phyloP scores from a whole-genome alignment of 2,888 invertebrate species.

The Lasioglossum morio region DNA sequence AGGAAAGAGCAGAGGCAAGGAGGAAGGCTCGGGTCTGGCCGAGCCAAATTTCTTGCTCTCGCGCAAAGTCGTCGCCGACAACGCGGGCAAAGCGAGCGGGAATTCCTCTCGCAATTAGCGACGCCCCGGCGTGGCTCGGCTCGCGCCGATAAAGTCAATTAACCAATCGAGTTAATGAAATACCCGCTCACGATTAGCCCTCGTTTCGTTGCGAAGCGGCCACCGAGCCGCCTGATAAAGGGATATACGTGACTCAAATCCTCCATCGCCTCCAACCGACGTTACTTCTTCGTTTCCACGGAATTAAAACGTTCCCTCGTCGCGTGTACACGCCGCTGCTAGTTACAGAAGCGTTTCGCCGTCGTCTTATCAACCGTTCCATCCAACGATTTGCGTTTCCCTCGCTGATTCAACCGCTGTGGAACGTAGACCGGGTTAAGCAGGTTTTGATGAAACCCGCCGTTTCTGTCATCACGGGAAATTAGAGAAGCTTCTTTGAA shows the following conservation, averaged over 20 bases:
- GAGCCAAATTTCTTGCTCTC: constrained; percentile 67
- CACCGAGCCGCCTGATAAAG: constrained; percentile 33
- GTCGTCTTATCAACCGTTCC: constrained; percentile 29
- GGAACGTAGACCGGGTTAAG: background rate
- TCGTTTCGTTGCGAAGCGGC: constrained; percentile 48
- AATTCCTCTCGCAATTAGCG: constrained; percentile 70
- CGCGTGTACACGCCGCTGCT: constrained; percentile 14
- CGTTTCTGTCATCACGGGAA: background rate
- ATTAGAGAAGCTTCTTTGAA: background rate
- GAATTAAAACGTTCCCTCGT: constrained; percentile 40
- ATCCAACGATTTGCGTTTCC: constrained; percentile 8
- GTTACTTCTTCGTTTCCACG: constrained; percentile 40
- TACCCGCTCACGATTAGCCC: constrained; percentile 63
- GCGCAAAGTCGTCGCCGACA: constrained; percentile 31
- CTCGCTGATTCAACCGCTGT: background rate
- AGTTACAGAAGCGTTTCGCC: background rate
- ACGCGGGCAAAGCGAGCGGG: constrained; percentile 56
- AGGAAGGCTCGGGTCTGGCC: background rate
- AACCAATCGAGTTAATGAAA: constrained; percentile 81
- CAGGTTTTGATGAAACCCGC: background rate
- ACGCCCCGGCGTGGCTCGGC: constrained; percentile 49
- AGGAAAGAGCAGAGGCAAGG: constrained; percentile 20
- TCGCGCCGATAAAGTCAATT: constrained; percentile 80
- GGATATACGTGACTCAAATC: constrained; percentile 55
- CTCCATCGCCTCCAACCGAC: constrained; percentile 11